A percentile compares a stretch with the other conserved stretches of the same genome.
These are phyloP conservation scores for Clarias laeviceps DNA, from an alignment of 2,797 vertebrate genomes.

Conservation along the genomic window DNA sequence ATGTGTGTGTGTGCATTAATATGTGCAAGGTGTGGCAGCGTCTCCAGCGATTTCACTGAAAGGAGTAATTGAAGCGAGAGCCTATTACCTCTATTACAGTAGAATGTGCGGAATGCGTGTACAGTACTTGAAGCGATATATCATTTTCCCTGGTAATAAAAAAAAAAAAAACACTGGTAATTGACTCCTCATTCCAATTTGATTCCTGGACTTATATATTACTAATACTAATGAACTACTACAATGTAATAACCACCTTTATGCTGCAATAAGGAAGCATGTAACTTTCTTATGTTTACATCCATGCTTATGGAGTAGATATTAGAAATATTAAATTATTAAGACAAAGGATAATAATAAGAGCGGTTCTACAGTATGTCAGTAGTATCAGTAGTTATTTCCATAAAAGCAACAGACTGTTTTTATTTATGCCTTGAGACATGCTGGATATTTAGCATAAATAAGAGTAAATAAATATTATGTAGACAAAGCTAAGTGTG, in stretches of 20 bases:
- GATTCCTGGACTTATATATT: conserved; percentile 26
- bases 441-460: not conserved
- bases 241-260: not conserved
- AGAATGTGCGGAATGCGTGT: conserved; percentile 30
- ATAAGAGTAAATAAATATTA: not conserved
- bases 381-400: not conserved
- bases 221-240: conserved; percentile 8
- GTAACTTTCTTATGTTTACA: not conserved
- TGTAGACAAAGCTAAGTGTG: not conserved
- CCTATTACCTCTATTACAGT: conserved; percentile 31
- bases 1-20: not conserved
- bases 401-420: not conserved
- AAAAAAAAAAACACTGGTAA: conserved; percentile 22
- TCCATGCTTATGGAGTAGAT: not conserved
- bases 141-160: conserved; percentile 15
- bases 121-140: conserved; percentile 28
- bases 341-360: not conserved
- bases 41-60: conserved; percentile 13
- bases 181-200: conserved; percentile 32
- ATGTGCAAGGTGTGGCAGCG: conserved; percentile 5
- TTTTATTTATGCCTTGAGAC: not conserved
- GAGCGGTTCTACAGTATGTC: too few relatives aligned
- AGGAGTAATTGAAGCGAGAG: conserved; percentile 12
- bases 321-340: not conserved
- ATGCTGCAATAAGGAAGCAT: not conserved